Evolutionary conservation across 2,797 vertebrate genomes (phyloP), one percentile per base, ranked within the genome.

Genomic region (Mico argentatus): DNA sequence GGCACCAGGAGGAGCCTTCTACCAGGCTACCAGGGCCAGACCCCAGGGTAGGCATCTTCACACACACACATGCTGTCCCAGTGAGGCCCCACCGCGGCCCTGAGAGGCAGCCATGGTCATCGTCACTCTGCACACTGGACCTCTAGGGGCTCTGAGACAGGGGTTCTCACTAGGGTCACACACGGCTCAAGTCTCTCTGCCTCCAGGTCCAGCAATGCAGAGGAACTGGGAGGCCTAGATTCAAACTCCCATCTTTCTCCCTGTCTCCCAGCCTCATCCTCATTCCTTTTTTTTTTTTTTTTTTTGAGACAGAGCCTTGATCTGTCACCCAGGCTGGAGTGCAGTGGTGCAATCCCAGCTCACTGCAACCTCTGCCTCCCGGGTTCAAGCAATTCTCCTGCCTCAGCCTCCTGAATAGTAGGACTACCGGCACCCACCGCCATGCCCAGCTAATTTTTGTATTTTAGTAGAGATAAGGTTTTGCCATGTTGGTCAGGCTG

Each of bases 71-170:
- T 7, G 0, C 15, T 11, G 1, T 9, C 48, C 52, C 33, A 2
- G 13, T 1, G 4, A 73, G 55, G 52, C 33, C 33, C 59, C 72
- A 0, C 22, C 2, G 24, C 1, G 17, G 55, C 22, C 76, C 59
- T 41, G 15, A 33, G 2, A 52, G 67, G 11, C 3, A 2, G 50
- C 67, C 39, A 2, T 0, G 0, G 0, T 17, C 30, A 4, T 2
- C 1, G 2, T 80, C 67, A n/a, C 8, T n/a, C 80, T 22, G n/a
- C 59, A 17, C 19, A 36, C 0, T 17, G 24, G 55, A 50, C 22
- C 33, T 12, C 39, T 15, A 33, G 27, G 52, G 52, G 48, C 67
- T 20, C 44, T 11, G 17, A 48, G 77, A 36, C 30, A 7, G 50
- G 44, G 24, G 27, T 46, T 30, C 39, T 0, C 3, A 2, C 52